These are phyloP conservation scores for Lymantria monacha DNA, from an alignment of 2,888 invertebrate species.

Conservation along the genomic window DNA sequence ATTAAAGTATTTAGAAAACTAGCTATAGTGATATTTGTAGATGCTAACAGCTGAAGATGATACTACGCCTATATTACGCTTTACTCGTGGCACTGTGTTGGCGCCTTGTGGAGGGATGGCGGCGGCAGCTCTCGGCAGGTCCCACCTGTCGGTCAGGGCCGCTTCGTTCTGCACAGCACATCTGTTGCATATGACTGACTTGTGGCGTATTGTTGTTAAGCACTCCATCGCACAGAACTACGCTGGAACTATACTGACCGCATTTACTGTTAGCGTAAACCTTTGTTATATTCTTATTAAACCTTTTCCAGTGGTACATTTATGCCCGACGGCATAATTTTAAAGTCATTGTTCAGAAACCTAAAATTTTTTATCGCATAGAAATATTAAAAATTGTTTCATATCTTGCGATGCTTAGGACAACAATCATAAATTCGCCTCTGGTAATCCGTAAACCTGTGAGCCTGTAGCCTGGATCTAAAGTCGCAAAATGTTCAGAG, in stretches of 20 bases:
- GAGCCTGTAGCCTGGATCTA: too few species aligned
- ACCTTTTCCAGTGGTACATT: too few species aligned
- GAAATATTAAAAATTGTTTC: too few species aligned
- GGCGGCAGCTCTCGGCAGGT: slow-evolving; percentile 44
- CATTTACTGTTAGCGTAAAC: slow-evolving; percentile 46
- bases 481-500: too few species aligned
- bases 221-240: slow-evolving; percentile 45
- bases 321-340: too few species aligned
- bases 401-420: too few species aligned
- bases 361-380: too few species aligned
- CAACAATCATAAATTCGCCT: too few species aligned
- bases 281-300: too few species aligned
- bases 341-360: too few species aligned
- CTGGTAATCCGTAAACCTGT: too few species aligned
- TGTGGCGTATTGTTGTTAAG: slow-evolving; percentile 54
- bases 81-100: slow-evolving; percentile 61
- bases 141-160: slow-evolving; percentile 57
- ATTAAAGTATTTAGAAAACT: too few species aligned
- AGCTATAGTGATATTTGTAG: slow-evolving; percentile 25
- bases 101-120: slow-evolving; percentile 47
- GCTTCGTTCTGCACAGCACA: slow-evolving; percentile 71
- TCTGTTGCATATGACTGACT: slow-evolving; percentile 43
- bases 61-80: slow-evolving; percentile 58
- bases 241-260: slow-evolving; percentile 35
- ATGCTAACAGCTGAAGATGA: slow-evolving; percentile 72